Evolutionary conservation across 2,888 invertebrate genomes (phyloP).

Genomic region (Omphaloscelis lunosa): DNA sequence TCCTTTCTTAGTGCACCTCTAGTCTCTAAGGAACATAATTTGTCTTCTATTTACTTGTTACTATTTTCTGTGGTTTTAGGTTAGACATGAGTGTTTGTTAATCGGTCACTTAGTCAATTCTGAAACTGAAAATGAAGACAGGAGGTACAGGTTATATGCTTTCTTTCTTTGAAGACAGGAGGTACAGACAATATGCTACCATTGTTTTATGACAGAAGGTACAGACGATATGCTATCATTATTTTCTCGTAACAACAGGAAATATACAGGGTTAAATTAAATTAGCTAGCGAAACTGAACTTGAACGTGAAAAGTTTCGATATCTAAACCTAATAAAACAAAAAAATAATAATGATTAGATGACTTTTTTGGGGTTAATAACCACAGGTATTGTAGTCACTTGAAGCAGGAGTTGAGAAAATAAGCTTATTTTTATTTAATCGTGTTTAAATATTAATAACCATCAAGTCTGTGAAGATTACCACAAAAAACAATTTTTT

Average conservation of each 20-base stretch:
- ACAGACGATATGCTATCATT: neutral
- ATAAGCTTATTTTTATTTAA: too few species aligned
- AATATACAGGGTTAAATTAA: neutral
- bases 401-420: too few species aligned
- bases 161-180: too few species aligned
- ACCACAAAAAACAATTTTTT: too few species aligned
- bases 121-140: neutral
- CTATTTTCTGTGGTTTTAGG: slow-evolving; percentile 12
- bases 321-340: too few species aligned
- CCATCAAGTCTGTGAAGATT: too few species aligned
- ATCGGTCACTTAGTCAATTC: slow-evolving; percentile 7
- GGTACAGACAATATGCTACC: neutral
- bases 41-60: slow-evolving; percentile 37
- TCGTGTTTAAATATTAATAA: too few species aligned
- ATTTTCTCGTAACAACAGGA: neutral
- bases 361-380: too few species aligned
- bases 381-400: too few species aligned
- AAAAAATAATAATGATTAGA: too few species aligned
- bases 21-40: slow-evolving; percentile 21
- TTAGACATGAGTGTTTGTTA: slow-evolving; percentile 13
- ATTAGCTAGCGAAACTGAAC: too few species aligned
- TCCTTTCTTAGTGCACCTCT: slow-evolving; percentile 33
- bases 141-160: neutral
- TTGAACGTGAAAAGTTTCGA: too few species aligned
- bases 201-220: neutral